These are phyloP conservation scores for Thaumetopoea pityocampa DNA, from an alignment of 1,140 invertebrate genomes.

Conservation along the genomic window DNA sequence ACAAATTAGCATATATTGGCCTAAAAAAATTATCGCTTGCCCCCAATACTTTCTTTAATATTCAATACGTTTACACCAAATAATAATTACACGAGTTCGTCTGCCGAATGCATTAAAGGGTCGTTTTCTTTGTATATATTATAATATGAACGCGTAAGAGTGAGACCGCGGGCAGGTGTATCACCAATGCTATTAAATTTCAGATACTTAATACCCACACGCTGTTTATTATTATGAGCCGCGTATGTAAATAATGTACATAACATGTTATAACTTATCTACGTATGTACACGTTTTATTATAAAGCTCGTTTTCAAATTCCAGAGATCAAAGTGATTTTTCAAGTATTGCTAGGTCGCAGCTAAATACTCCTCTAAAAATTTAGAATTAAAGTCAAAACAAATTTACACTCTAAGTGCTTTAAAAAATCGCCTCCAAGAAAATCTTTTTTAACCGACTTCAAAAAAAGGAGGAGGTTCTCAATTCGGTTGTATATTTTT, in stretches of 20 bases:
- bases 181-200: conserved; percentile 40
- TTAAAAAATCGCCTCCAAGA: no score
- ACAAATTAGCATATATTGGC: conserved; percentile 58
- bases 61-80: conserved; percentile 67
- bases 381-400: no score
- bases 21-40: conserved; percentile 49
- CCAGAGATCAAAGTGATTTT: no score
- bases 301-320: no score
- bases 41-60: conserved; percentile 45
- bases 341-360: no score
- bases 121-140: conserved; percentile 53
- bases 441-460: no score
- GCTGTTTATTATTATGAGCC: conserved; percentile 30
- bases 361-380: no score
- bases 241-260: conserved; percentile 36
- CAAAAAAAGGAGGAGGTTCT: no score
- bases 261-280: conserved; percentile 16
- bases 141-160: conserved; percentile 51
- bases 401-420: no score
- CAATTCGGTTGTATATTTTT: no score
- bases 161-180: conserved; percentile 45
- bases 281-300: conserved; percentile 10
- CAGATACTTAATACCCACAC: conserved; percentile 38
- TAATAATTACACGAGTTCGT: conserved; percentile 53
- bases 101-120: conserved; percentile 52